These are phyloP conservation scores for Hydractinia echinata DNA, from an alignment of 30 jellyfish, hydroid and myxozoan genomes.

Conservation along the genomic window DNA sequence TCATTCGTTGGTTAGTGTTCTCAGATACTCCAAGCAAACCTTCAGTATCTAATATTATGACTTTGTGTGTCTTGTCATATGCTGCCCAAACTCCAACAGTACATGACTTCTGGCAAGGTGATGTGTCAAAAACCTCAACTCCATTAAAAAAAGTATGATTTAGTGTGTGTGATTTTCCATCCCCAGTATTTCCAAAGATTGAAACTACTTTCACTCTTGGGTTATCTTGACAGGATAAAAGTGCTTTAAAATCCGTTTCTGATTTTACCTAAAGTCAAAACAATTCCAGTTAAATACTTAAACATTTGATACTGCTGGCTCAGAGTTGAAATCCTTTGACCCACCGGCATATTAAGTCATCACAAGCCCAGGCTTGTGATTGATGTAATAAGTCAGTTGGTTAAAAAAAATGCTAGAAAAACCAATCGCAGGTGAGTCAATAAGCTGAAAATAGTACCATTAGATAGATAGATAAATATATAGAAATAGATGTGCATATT, in stretches of 20 bases:
- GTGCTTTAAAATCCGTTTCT: slow-evolving; percentile 54
- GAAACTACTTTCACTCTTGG: slow-evolving; percentile 88
- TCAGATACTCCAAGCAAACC: slow-evolving; percentile 95
- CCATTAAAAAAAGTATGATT: slow-evolving; percentile 94
- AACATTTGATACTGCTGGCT: too few species aligned
- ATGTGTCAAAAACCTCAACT: slow-evolving; percentile 73
- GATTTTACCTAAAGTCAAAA: slow-evolving; percentile 46
- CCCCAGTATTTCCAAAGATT: slow-evolving; percentile 98
- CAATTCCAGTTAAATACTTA: neutral
- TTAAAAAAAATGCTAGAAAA: too few species aligned
- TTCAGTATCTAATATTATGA: slow-evolving; percentile 87
- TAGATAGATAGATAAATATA: too few species aligned
- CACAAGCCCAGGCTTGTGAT: too few species aligned
- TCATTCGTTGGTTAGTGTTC: slow-evolving; percentile 89
- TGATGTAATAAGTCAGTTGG: too few species aligned
- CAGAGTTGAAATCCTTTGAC: too few species aligned
- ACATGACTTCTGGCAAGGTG: slow-evolving; percentile 92
- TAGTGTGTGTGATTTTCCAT: slow-evolving; percentile 94
- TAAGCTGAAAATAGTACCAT: too few species aligned
- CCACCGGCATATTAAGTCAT: too few species aligned
- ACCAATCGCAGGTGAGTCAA: too few species aligned
- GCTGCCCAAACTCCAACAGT: slow-evolving; percentile 99
- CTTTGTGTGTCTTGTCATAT: slow-evolving; percentile 60
- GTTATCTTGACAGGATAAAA: slow-evolving; percentile 52
- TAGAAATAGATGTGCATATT: too few species aligned